phyloP scores from a whole-genome alignment of 2,113 vertebrate species.

The Hippocampus barbouri region DNA sequence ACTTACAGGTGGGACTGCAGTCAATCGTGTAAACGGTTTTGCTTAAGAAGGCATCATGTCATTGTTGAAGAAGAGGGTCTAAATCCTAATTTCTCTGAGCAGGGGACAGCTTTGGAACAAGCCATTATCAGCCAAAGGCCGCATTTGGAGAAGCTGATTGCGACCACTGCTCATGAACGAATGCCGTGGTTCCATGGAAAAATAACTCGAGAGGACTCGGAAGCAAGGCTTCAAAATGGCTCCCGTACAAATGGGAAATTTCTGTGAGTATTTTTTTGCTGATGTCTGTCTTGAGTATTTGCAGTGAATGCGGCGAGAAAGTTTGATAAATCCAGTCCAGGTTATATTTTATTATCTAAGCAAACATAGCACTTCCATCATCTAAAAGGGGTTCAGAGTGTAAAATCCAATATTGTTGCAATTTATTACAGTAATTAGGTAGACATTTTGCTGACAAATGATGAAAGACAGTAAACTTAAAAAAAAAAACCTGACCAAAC shows the following conservation, averaged over 20 bases:
- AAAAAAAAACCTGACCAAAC: too few species aligned
- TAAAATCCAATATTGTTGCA: neutral
- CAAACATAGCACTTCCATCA: neutral
- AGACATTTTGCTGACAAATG: too few species aligned
- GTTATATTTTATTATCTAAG: neutral
- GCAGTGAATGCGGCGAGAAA: neutral
- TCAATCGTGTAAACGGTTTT: neutral
- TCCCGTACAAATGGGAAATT: constrained; percentile 83
- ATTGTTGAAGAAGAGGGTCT: neutral
- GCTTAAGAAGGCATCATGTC: neutral
- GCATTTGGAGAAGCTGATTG: constrained; percentile 91
- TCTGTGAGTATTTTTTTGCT: constrained; percentile 75
- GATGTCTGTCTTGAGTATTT: neutral
- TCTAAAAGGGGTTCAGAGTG: neutral
- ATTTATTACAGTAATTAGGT: neutral
- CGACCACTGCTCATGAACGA: constrained; percentile 90
- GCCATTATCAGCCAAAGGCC: constrained; percentile 97
- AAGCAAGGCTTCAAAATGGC: constrained; percentile 78
- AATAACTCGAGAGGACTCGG: constrained; percentile 83
- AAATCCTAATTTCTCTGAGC: constrained; percentile 12
- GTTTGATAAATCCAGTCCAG: neutral
- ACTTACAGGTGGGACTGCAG: constrained; percentile 79
- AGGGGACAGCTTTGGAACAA: constrained; percentile 91
- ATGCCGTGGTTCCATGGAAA: constrained; percentile 96
- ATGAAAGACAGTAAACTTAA: too few species aligned